Base-by-base conservation (phyloP, 1,140 invertebrate species). In the Triops longicaudatus region DNA sequence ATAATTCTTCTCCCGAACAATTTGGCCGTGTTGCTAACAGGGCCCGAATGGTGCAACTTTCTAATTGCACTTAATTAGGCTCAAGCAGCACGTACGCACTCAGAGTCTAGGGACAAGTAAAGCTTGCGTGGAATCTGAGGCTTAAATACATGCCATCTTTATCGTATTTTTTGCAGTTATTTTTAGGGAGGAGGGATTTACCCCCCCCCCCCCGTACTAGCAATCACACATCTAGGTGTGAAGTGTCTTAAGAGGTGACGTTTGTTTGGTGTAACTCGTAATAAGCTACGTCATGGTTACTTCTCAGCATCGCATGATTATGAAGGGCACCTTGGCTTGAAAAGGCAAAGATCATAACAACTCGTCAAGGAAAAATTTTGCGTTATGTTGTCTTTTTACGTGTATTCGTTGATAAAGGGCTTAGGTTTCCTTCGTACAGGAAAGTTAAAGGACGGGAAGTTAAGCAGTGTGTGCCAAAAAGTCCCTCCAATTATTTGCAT, bases 121-220 rank as follows among this genome's bases (percentile, higher is more conserved):
- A 63, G 50, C 50, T 17, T 63, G 50, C 22, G 50, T 63, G 50
- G 14, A 63, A 10, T 63, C 9, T 6, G 50, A 14, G 10, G 14
- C 50, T 63, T 63, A 63, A 63, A 63, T 63, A 63, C 50, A 63
- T 63, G 50, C 14, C 50, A n/a, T 63, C 50, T 63, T 37, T 37
- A 2, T 37, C 31, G 31, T 37, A 37, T 37, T 37, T 37, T 37
- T 37, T 37, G 31, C 31, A 37, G 31, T 37, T n/a, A 7, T 37
- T 37, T 37, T 37, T 4, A 7, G 7, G 31, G 31, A 37, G 31
- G 31, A 37, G 31, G 31, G 50, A 63, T 17, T 22, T 63, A 5
- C 6, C 14, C 17, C 17, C 17, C 10, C 14, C 17, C 10, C 17
- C n/a, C 14, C 22, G 9, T n/a, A 6, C 0, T 22, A 22, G 14